phyloP scores from a whole-genome alignment of 1,140 invertebrate species.

The Cydia strobilella region DNA sequence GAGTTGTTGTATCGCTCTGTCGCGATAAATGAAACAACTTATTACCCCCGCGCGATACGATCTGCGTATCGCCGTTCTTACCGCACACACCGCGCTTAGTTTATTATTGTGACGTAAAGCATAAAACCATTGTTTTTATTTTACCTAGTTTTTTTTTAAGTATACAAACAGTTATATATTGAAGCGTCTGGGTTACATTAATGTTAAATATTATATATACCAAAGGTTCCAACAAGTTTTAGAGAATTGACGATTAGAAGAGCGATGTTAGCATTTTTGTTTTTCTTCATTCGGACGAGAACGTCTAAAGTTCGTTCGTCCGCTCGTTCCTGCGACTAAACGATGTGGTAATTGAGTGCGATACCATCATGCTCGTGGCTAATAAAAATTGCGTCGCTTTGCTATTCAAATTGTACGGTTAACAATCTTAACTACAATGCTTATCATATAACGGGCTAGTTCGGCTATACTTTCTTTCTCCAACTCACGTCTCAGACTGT shows the following conservation, averaged over 20 bases:
- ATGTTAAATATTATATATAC: neutral
- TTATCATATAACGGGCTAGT: constrained; percentile 17
- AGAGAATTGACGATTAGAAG: neutral
- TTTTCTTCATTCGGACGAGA: neutral
- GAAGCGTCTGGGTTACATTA: neutral
- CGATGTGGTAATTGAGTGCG: constrained; percentile 64
- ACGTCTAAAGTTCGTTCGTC: constrained; percentile 53
- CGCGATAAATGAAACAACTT: constrained; percentile 69
- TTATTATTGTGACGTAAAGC: constrained; percentile 39
- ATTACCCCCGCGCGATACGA: constrained; percentile 63
- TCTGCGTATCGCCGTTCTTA: constrained; percentile 44
- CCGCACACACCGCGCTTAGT: constrained; percentile 36
- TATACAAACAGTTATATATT: too few species aligned
- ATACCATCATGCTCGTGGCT: constrained; percentile 66
- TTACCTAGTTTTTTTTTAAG: neutral
- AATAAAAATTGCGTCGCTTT: constrained; percentile 73
- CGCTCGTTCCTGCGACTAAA: constrained; percentile 58
- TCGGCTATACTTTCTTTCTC: neutral
- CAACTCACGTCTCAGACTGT: neutral
- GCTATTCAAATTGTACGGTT: constrained; percentile 68
- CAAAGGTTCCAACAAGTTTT: neutral
- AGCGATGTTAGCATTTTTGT: neutral
- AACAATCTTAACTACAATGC: constrained; percentile 38
- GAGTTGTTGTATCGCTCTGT: constrained; percentile 59
- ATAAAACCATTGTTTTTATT: neutral